Conservation (phyloP, 2,113 vertebrate species). For the Nanger granti region DNA sequence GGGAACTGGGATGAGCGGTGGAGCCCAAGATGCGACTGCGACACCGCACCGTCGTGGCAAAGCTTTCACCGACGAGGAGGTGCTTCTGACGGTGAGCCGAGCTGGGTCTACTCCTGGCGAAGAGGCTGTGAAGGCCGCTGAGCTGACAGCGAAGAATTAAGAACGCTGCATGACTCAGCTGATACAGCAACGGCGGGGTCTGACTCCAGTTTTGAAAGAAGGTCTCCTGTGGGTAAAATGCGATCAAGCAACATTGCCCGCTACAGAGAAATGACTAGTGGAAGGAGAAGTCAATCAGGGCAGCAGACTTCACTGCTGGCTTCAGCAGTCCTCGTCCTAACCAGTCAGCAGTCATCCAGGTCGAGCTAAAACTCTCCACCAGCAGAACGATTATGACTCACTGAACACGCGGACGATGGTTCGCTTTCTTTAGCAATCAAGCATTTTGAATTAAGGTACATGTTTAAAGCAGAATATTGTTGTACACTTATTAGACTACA, state of each 20-base stretch:
- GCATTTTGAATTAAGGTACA: background rate
- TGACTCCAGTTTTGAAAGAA: background rate
- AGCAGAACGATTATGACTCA: background rate
- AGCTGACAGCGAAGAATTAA: background rate
- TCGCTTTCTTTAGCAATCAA: background rate
- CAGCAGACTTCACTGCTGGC: background rate
- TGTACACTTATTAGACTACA: background rate
- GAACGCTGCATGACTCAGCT: background rate
- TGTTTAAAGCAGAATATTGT: background rate
- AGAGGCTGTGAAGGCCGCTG: background rate
- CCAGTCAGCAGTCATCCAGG: background rate
- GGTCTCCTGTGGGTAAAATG: background rate
- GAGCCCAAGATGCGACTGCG: fast-evolving
- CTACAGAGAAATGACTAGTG: background rate
- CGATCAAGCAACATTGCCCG: background rate
- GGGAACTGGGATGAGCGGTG: too few species aligned
- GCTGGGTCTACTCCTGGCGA: background rate
- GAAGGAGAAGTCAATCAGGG: background rate
- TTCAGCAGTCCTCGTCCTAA: background rate
- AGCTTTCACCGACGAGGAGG: background rate
- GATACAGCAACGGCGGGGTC: background rate
- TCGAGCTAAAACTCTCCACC: background rate
- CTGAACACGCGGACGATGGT: background rate
- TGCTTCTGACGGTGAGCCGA: background rate
- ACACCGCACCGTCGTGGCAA: fast-evolving